Conservation (phyloP, 1,140 invertebrate genomes). For the Aphaenogaster floridana region DNA sequence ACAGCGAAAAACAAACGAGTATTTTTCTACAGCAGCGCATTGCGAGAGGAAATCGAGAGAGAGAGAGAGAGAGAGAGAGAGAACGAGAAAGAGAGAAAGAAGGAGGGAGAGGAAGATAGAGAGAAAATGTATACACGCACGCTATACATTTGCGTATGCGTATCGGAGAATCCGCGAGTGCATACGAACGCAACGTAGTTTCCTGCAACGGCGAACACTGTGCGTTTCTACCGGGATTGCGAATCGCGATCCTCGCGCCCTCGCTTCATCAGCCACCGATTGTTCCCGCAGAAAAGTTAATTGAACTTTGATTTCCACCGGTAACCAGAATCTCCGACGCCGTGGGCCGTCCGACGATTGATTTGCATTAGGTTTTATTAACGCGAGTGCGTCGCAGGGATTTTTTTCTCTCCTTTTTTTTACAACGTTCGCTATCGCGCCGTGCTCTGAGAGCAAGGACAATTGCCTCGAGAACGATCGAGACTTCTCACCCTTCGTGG, state of each 20-base stretch:
- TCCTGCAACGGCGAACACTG: constrained; percentile 31
- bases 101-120: not conserved
- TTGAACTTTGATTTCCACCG: constrained; percentile 81
- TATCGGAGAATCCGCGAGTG: constrained; percentile 2
- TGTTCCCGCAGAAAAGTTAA: constrained; percentile 81
- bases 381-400: constrained; percentile 52
- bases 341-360: constrained; percentile 66
- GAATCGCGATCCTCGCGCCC: constrained; percentile 72
- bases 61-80: not conserved
- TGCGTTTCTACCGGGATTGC: constrained; percentile 72
- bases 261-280: constrained; percentile 80
- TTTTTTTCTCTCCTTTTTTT: constrained; percentile 10
- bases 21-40: constrained; percentile 55
- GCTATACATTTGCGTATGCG: constrained; percentile 10
- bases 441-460: not conserved
- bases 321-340: constrained; percentile 76
- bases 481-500: not conserved
- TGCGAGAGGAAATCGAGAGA: constrained; percentile 17
- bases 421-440: not conserved
- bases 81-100: too few species aligned
- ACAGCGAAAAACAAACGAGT: constrained; percentile 72
- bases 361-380: constrained; percentile 78
- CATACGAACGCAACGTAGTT: not conserved
- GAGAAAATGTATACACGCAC: constrained; percentile 39
- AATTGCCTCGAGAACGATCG: constrained; percentile 4